These are phyloP conservation scores for Xiphophorus hellerii DNA, from an alignment of 2,113 vertebrate genomes.

Conservation along the genomic window DNA sequence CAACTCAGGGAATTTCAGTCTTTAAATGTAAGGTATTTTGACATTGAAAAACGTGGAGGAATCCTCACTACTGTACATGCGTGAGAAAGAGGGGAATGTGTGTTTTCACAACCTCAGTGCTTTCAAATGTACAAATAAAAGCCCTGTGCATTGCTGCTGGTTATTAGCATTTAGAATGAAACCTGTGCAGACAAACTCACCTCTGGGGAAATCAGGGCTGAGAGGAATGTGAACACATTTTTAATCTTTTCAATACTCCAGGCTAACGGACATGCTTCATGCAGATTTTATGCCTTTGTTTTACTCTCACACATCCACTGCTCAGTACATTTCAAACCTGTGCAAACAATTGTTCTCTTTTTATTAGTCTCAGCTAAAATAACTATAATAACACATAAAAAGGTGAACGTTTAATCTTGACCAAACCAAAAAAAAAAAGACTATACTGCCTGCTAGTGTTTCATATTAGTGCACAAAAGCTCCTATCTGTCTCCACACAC, in stretches of 20 bases:
- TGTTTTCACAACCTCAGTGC: neutral
- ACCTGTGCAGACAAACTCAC: conserved; percentile 43
- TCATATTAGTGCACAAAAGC: conserved; percentile 34
- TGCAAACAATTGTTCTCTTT: conserved; percentile 14
- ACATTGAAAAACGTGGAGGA: neutral
- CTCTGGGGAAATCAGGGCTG: conserved; percentile 64
- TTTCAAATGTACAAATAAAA: conserved; percentile 12
- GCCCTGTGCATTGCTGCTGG: conserved; percentile 6
- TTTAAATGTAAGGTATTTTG: neutral
- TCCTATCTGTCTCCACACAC: conserved; percentile 18
- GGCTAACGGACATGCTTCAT: conserved; percentile 3
- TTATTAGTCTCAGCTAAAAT: conserved; percentile 30
- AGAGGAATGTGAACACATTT: conserved; percentile 1
- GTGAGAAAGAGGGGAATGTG: neutral
- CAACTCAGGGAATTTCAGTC: too few relatives aligned
- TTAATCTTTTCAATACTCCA: conserved; percentile 32
- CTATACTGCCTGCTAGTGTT: conserved; percentile 7
- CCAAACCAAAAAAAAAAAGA: conserved; percentile 20
- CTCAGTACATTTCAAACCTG: neutral
- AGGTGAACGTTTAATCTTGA: conserved; percentile 16
- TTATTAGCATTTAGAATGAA: conserved; percentile 68
- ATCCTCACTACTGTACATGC: neutral
- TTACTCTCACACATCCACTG: conserved; percentile 4
- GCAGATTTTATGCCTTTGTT: neutral
- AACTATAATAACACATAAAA: conserved; percentile 8